Conservation (phyloP, 2,888 invertebrate species). For the Brassicogethes aeneus region DNA sequence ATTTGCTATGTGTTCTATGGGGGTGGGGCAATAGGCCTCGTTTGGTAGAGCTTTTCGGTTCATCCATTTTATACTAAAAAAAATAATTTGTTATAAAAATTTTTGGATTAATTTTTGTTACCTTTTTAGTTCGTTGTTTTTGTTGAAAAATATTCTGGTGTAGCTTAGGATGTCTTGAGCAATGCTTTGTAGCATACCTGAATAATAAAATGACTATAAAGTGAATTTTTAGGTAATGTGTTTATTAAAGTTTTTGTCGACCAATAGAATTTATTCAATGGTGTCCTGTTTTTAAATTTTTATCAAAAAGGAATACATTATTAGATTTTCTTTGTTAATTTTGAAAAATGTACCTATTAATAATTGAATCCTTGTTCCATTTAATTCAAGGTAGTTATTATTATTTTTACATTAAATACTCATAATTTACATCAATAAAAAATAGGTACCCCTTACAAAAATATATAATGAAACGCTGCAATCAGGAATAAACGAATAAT, state of each 20-base stretch:
- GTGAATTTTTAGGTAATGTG: too few species aligned
- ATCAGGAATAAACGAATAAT: background rate
- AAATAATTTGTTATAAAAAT: background rate
- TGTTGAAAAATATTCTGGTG: background rate
- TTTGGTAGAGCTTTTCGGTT: constrained; percentile 64
- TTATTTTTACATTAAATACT: background rate
- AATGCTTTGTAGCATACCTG: background rate
- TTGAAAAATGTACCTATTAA: too few species aligned
- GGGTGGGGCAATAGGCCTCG: constrained; percentile 78
- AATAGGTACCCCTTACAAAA: background rate
- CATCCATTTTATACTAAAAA: constrained; percentile 57
- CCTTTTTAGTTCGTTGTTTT: background rate
- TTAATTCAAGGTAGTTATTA: background rate
- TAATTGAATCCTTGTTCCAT: too few species aligned
- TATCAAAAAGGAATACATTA: too few species aligned
- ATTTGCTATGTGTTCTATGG: constrained; percentile 86
- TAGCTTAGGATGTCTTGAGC: background rate
- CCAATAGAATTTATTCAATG: too few species aligned
- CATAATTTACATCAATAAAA: background rate
- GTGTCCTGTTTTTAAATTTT: too few species aligned
- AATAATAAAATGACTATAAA: too few species aligned
- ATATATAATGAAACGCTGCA: background rate
- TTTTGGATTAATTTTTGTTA: background rate
- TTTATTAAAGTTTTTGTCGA: too few species aligned
- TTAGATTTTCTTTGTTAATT: too few species aligned